Evolutionary conservation across 1,140 invertebrate species (phyloP).

Genomic region (Caenorhabditis elegans): DNA sequence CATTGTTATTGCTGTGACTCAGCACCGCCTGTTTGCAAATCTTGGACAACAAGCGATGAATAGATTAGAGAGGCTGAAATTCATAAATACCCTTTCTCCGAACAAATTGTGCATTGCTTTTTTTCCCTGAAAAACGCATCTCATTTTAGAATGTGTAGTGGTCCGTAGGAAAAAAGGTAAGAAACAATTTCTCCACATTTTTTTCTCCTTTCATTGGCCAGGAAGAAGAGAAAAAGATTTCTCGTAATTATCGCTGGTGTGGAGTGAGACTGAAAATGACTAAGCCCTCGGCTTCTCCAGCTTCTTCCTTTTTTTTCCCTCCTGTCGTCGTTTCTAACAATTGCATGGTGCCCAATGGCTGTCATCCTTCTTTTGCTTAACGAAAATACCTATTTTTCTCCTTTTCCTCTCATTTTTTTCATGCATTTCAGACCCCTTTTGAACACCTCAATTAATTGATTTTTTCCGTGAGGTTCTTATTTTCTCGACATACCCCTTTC

Average conservation of each 20-base stretch:
- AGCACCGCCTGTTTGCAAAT: background rate
- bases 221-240: slow-evolving; percentile 23
- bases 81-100: background rate
- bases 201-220: background rate
- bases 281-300: background rate
- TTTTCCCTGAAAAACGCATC: background rate
- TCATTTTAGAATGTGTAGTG: slow-evolving; percentile 13
- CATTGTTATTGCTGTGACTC: background rate
- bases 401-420: background rate
- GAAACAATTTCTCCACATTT: background rate
- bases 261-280: slow-evolving; percentile 29
- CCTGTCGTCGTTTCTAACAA: background rate
- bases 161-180: background rate
- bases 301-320: background rate
- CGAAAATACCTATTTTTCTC: background rate
- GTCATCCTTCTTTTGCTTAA: background rate
- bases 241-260: slow-evolving; percentile 28
- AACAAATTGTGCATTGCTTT: background rate
- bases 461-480: too few relatives aligned
- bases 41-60: background rate
- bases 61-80: background rate
- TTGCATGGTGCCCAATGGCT: background rate
- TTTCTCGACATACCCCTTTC: too few relatives aligned
- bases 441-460: slow-evolving; percentile 11
- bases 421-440: background rate